Conservation (phyloP, 2,113 vertebrate species). For the Toxotes chatareus region DNA sequence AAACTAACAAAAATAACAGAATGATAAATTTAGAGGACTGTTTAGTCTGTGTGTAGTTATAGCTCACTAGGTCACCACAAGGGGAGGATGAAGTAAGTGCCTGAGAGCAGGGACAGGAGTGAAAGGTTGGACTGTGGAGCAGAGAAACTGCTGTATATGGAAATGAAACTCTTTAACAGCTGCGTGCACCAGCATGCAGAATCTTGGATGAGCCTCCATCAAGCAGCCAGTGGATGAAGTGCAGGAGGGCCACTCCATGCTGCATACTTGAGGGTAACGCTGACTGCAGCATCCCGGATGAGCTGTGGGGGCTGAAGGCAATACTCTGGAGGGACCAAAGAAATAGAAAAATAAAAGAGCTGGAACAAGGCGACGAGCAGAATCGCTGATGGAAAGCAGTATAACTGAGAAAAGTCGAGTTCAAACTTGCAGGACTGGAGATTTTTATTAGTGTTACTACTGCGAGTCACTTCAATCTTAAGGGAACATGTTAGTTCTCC, state of each 20-base stretch:
- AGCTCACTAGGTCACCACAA: background rate
- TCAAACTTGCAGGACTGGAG: background rate
- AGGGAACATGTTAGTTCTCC: background rate
- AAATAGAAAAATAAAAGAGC: conserved; percentile 32
- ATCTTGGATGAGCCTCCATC: conserved; percentile 19
- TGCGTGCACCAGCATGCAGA: conserved; percentile 1
- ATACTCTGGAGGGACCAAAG: conserved; percentile 20
- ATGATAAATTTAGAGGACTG: background rate
- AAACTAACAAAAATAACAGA: background rate
- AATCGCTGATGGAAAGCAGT: background rate
- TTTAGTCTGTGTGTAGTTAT: background rate
- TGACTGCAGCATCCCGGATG: conserved; percentile 41
- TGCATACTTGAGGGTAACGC: conserved; percentile 11
- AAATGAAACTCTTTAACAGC: conserved; percentile 13
- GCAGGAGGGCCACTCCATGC: conserved; percentile 9
- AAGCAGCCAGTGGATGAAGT: background rate
- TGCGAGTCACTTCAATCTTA: background rate
- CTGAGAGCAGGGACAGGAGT: background rate
- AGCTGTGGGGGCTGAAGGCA: conserved; percentile 38
- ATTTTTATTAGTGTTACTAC: background rate
- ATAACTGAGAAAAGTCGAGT: background rate
- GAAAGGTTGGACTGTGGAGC: background rate
- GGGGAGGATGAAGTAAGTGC: background rate
- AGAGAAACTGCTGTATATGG: background rate
- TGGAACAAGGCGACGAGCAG: background rate